Evolutionary conservation across 2,113 vertebrate genomes (phyloP).

Genomic region (Neolamprologus hecqui): DNA sequence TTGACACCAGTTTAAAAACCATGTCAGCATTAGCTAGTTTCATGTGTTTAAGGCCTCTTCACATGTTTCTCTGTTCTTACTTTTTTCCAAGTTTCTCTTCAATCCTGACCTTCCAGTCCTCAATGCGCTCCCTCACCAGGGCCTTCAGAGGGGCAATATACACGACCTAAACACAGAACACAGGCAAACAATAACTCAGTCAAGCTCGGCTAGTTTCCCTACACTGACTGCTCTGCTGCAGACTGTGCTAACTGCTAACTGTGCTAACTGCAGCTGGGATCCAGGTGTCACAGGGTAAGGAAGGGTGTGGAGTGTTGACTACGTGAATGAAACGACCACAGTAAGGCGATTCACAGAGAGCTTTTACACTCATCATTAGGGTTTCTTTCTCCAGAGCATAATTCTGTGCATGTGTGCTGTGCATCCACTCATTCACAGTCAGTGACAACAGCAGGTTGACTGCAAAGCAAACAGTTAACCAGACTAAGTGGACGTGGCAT

Average conservation of each 20-base stretch:
- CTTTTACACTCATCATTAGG: not conserved
- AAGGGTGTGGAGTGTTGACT: rapidly evolving
- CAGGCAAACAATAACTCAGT: not conserved
- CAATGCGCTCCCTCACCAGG: conserved; percentile 92
- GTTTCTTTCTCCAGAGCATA: not conserved
- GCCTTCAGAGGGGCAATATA: conserved; percentile 97
- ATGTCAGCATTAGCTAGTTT: not conserved
- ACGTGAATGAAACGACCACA: not conserved
- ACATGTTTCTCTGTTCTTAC: conserved; percentile 66
- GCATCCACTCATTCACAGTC: not conserved
- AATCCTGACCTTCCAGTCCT: conserved; percentile 96
- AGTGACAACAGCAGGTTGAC: not conserved
- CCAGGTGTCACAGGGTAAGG: too few species aligned
- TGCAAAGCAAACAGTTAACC: not conserved
- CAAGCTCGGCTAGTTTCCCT: not conserved
- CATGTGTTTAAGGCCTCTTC: not conserved
- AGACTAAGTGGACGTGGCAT: not conserved
- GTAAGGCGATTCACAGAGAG: not conserved
- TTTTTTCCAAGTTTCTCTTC: conserved; percentile 93
- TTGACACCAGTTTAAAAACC: not conserved
- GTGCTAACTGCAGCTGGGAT: not conserved
- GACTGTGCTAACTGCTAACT: too few species aligned
- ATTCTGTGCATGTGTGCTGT: not conserved
- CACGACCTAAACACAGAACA: conserved; percentile 76
- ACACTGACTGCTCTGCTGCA: not conserved